Base-by-base conservation (phyloP, 2,113 vertebrate genomes). In the Myotis yumanensis region DNA sequence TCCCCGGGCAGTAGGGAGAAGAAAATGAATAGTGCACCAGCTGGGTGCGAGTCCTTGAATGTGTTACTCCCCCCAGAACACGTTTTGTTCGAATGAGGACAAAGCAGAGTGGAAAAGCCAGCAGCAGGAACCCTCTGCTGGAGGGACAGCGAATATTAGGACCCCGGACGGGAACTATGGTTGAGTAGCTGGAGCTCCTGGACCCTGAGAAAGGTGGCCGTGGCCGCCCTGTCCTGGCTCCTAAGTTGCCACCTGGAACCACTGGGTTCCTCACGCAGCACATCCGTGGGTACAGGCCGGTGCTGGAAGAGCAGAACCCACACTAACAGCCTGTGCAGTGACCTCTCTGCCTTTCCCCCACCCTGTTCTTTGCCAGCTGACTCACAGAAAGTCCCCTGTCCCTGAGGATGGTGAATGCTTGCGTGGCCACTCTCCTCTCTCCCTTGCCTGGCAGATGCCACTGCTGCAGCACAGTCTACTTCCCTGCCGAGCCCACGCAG, bases 261-360 rank as follows among this genome's bases (percentile, higher is more conserved):
- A n/a, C 2, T 52, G 25, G 40, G 10, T 48, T 73, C 35, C 37
- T 79, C 46, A 54, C 3, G 1, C 23, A 40, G 35, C 62, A 68
- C 20, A 8, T 40, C 22, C 59, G 22, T 86, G 25, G 15, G 62
- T 40, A 11, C 32, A 51, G 12, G 15, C 37, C 81, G 10, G 12
- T 62, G 7, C 66, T 52, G 75, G 69, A 48, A 46, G 46, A 57
- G 62, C 35, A 73, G 43, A 90, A 51, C 8, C 17, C 73, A 62
- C 37, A 11, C 82, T 57, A 57, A 73, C 25, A 71, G 68, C 43
- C 83, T 15, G 17, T 10, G 32, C 22, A 51, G 28, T 7, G 51
- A 35, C n/a, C 9, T 40, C 57, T 35, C 25, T 43, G 22, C 11
- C 11, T 1, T 3, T 3, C 1, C 4, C 2, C 0, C 1, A 0